Percentiles rank a stretch among this genome's conserved stretches.
phyloP scores from a whole-genome alignment of 2,797 vertebrate genomes.

The Chelidonichthys spinosus region DNA sequence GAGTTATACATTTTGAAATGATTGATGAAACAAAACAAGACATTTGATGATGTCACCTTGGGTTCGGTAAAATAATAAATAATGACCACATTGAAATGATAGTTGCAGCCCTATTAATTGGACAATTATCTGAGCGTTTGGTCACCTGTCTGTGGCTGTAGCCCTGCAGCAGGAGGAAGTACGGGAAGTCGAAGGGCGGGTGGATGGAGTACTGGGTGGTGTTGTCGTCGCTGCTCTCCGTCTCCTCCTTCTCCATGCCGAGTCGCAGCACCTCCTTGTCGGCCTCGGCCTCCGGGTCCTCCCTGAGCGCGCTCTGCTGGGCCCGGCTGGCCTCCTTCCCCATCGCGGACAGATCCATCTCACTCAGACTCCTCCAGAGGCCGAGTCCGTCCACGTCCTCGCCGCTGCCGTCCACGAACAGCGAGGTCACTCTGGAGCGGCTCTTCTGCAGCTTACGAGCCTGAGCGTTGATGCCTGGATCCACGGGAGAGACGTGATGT shows the following conservation, averaged over 20 bases:
- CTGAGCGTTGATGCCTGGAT: conserved; percentile 84
- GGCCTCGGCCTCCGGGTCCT: conserved; percentile 78
- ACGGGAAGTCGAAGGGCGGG: conserved; percentile 85
- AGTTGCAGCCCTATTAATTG: no score
- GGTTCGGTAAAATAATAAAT: no score
- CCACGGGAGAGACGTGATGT: not conserved
- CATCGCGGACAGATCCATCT: conserved; percentile 82
- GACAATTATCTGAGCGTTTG: no score
- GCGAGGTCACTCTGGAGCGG: conserved; percentile 81
- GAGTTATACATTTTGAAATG: no score
- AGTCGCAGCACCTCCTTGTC: conserved; percentile 79
- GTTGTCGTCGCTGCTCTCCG: conserved; percentile 86
- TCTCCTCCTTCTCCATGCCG: conserved; percentile 84
- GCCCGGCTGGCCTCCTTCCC: conserved; percentile 69
- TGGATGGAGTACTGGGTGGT: conserved; percentile 85
- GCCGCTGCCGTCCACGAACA: conserved; percentile 80
- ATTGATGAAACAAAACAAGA: no score
- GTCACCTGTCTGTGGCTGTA: conserved; percentile 84
- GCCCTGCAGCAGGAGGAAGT: conserved; percentile 87
- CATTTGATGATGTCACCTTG: no score
- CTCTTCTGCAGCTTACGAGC: conserved; percentile 80
- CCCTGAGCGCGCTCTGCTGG: conserved; percentile 58
- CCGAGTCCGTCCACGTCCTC: conserved; percentile 70
- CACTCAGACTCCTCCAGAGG: conserved; percentile 86
- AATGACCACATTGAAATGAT: not conserved